phyloP scores from a whole-genome alignment of 2,797 vertebrate genomes.

The Anguilla anguilla region DNA sequence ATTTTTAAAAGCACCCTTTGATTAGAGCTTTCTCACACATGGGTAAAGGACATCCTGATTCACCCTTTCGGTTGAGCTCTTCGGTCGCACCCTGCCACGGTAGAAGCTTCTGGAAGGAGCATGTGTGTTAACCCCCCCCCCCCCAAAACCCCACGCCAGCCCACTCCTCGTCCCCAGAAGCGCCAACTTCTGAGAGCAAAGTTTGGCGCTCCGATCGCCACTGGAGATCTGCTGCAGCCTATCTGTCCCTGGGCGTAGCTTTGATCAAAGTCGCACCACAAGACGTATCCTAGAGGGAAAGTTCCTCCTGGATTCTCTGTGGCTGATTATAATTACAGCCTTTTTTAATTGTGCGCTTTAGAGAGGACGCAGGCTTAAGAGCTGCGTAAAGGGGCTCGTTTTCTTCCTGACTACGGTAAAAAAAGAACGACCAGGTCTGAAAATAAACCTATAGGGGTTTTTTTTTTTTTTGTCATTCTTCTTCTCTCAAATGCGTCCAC shows the following conservation, averaged over 20 bases:
- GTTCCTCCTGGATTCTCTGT: conserved; percentile 62
- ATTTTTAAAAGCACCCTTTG: too few relatives aligned
- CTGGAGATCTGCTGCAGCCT: conserved; percentile 73
- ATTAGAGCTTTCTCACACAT: background rate
- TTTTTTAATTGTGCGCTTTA: conserved; percentile 71
- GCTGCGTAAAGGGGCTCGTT: background rate
- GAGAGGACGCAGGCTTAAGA: conserved; percentile 67
- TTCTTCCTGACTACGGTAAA: conserved; percentile 26
- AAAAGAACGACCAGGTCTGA: conserved; percentile 10
- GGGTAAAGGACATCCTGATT: background rate
- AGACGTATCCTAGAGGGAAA: conserved; percentile 77
- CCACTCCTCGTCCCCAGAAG: background rate
- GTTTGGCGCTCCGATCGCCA: conserved; percentile 58
- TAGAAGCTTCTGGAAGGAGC: conserved; percentile 57
- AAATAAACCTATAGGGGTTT: background rate
- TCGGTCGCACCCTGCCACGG: conserved; percentile 53
- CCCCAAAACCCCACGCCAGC: conserved; percentile 13
- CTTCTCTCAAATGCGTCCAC: background rate
- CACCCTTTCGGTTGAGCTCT: background rate
- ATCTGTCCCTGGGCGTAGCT: conserved; percentile 76
- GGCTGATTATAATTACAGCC: conserved; percentile 72
- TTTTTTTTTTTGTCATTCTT: background rate
- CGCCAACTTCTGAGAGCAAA: conserved; percentile 55
- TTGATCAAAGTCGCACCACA: conserved; percentile 77
- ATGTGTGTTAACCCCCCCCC: conserved; percentile 52